Conservation (phyloP, 1,140 invertebrate species). For the Nasonia vitripennis region DNA sequence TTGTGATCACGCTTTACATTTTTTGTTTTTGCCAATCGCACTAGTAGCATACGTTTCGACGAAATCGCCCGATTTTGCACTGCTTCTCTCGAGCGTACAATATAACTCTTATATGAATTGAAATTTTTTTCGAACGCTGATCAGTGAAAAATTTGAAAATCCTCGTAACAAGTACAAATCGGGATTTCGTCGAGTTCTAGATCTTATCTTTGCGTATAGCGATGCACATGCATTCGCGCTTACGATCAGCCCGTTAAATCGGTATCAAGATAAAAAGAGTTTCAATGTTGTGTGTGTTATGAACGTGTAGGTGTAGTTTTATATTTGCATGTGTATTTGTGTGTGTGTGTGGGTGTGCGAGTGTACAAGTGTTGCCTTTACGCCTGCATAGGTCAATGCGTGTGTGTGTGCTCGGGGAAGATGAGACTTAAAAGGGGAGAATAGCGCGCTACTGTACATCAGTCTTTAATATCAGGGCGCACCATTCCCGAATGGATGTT, state of each 20-base stretch:
- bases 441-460: slow-evolving; percentile 76
- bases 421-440: slow-evolving; percentile 65
- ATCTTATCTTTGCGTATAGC: slow-evolving; percentile 2
- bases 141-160: slow-evolving; percentile 14
- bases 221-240: slow-evolving; percentile 14
- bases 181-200: not conserved
- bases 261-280: slow-evolving; percentile 42
- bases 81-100: not conserved
- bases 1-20: not conserved
- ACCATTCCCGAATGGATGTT: slow-evolving; percentile 71
- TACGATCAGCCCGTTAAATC: slow-evolving; percentile 28
- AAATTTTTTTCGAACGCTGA: not conserved
- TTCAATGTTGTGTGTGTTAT: slow-evolving; percentile 15
- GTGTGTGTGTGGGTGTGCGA: slow-evolving; percentile 38
- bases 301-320: slow-evolving; percentile 38
- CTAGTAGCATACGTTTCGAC: not conserved
- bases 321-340: slow-evolving; percentile 28
- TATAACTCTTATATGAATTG: not conserved
- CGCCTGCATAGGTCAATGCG: not conserved
- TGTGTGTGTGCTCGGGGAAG: slow-evolving; percentile 41
- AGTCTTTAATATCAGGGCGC: slow-evolving; percentile 76
- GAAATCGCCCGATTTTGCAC: not conserved
- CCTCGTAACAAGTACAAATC: not conserved
- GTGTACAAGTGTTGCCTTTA: slow-evolving; percentile 18
- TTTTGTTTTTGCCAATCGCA: not conserved